phyloP scores from a whole-genome alignment of 2,797 vertebrate species.

The Pipistrellus pygmaeus region DNA sequence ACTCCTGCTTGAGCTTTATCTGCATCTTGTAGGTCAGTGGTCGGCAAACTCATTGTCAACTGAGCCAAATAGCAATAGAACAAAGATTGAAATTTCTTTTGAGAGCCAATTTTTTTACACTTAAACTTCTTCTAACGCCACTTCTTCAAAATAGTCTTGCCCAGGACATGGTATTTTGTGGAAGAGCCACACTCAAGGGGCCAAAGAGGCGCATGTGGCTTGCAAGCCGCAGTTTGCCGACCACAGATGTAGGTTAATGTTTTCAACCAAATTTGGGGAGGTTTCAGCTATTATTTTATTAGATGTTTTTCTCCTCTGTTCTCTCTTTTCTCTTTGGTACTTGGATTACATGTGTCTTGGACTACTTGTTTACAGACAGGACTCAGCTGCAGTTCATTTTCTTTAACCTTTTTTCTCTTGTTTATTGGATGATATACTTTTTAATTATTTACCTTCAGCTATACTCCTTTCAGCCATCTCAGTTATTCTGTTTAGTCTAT shows the following conservation, averaged over 20 bases:
- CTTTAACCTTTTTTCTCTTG: background rate
- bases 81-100: no score
- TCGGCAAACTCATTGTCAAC: no score
- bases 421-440: background rate
- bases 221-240: no score
- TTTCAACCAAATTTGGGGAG: background rate
- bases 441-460: background rate
- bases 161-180: no score
- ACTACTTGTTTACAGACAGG: background rate
- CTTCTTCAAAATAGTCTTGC: no score
- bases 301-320: background rate
- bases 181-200: no score
- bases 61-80: no score
- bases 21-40: background rate
- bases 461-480: background rate
- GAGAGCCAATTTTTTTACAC: no score
- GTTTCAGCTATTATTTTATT: background rate
- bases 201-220: no score
- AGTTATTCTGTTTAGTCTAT: background rate
- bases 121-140: no score
- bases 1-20: background rate
- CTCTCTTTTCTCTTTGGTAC: background rate
- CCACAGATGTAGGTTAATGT: background rate
- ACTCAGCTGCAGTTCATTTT: background rate
- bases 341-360: background rate